Evolutionary conservation across 2,888 invertebrate genomes (phyloP), one percentile per base, ranked within the genome.

Genomic region (Andrena trimmerana): DNA sequence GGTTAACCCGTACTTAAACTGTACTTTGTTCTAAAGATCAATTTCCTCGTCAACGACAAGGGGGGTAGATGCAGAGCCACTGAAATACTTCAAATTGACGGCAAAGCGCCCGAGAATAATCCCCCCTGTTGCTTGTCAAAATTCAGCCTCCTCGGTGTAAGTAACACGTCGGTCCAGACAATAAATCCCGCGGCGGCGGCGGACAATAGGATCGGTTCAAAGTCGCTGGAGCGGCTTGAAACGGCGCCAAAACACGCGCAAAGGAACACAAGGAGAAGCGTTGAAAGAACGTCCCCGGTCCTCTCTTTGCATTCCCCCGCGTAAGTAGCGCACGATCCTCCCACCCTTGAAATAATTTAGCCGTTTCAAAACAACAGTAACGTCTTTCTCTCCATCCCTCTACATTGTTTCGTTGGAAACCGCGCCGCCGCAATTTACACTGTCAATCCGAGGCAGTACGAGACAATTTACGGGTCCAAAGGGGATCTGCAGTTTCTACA

Each of bases 271-370:
- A 68, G 52, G 72, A 36, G 68, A 27, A 73, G 74, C 54, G 73
- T 69, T 68, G 76, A 80, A 77, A 77, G 84, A 85, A 84, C 76
- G 71, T 57, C 57, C 68, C 31, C 71, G 60, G n/a, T 83, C 70
- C 57, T 81, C 75, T 57, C 81, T 85, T 85, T 85, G 84, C 85
- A 85, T 85, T 85, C 85, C 31, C 52, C 8, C 33, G 81, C 52
- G 48, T 72, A 84, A 85, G 75, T 83, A 78, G 85, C 73, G 76
- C 80, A 50, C 77, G 84, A 80, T 81, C 78, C 84, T 84, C 84
- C 84, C 76, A 84, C 84, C 80, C 84, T 85, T 77, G 74, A 81
- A 85, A 81, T 74, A 78, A 84, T 85, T 81, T 57, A 70, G 68
- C 16, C 70, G 50, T 54, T 73, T 50, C 62, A 63, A 52, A 71